These are phyloP conservation scores for Cygnus olor DNA, from an alignment of 2,797 vertebrate species.

Conservation along the genomic window DNA sequence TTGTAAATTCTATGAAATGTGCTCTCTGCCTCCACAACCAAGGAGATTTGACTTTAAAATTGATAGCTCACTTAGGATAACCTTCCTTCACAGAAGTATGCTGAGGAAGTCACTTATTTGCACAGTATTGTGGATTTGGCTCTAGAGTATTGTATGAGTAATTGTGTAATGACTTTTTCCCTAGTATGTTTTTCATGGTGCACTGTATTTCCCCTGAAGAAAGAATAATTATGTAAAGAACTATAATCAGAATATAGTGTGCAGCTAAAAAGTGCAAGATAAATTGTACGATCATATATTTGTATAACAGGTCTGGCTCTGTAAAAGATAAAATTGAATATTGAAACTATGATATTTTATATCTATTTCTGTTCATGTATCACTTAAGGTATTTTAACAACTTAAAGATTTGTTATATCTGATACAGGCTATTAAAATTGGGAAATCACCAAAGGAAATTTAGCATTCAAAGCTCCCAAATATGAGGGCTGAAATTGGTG, in stretches of 20 bases:
- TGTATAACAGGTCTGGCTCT: conserved; percentile 41
- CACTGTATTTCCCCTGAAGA: conserved; percentile 48
- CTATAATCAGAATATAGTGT: conserved; percentile 20
- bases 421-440: neutral
- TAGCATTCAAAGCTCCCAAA: neutral
- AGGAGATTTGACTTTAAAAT: neutral
- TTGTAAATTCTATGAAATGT: neutral
- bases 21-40: neutral
- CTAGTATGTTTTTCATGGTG: conserved; percentile 6
- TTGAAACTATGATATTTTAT: conserved; percentile 8
- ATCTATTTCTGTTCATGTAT: conserved; percentile 1
- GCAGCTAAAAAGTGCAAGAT: conserved; percentile 23
- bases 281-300: conserved; percentile 22
- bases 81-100: neutral
- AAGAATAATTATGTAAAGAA: conserved; percentile 73
- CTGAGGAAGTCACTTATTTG: conserved; percentile 11
- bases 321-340: conserved; percentile 52
- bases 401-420: conserved; percentile 38
- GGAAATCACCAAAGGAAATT: conserved; percentile 31
- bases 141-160: conserved; percentile 36
- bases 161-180: conserved; percentile 52
- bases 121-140: conserved; percentile 39
- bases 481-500: neutral
- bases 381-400: conserved; percentile 29
- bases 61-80: neutral